Evolutionary conservation across 2,888 invertebrate genomes (phyloP), one percentile per base, ranked within the genome.

Genomic region (Synergus umbraculus): DNA sequence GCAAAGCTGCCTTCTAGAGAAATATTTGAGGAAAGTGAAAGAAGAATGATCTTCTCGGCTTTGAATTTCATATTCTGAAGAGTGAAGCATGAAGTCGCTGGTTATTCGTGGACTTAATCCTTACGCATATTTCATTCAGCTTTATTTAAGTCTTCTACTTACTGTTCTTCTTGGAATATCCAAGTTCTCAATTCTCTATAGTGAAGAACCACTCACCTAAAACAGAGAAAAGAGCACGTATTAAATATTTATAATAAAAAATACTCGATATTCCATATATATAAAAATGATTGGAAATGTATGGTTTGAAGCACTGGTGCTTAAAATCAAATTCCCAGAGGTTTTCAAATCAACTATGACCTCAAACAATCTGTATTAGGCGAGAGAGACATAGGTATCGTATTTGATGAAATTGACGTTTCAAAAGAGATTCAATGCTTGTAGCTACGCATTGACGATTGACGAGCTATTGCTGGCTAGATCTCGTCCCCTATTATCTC

Each of bases 401-500:
- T 60, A 60, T 60, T 60, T 60, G 10, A 60, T 9, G 12, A 60
- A 60, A 60, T 60, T 18, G 67, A 29, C 46, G 67, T 46, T 69
- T 69, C 46, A 46, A 69, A 69, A 69, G 46, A 46, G 44, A 46
- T 69, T 7, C 15, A 69, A 69, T 69, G 46, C 69, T 69, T 44
- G 46, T 29, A 69, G 69, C 46, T 29, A 46, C 18, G 49, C 69
- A 69, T 49, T 46, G 69, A 49, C 67, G 67, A 49, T 69, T 69
- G 69, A 69, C 69, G 69, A 69, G 69, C 29, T 69, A 69, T 69
- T 69, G 69, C 69, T 46, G 69, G 29, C 44, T 69, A 69, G 69
- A 69, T 49, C 46, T 69, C 69, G 49, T 78, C 49, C 41, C 18
- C 67, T 79, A 67, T 79, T 79, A 67, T 76, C 66, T 54, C 67